A percentile compares a stretch with the other conserved stretches of the same genome.
Conservation (phyloP, 2,113 vertebrate species). For the Alouatta palliata region DNA sequence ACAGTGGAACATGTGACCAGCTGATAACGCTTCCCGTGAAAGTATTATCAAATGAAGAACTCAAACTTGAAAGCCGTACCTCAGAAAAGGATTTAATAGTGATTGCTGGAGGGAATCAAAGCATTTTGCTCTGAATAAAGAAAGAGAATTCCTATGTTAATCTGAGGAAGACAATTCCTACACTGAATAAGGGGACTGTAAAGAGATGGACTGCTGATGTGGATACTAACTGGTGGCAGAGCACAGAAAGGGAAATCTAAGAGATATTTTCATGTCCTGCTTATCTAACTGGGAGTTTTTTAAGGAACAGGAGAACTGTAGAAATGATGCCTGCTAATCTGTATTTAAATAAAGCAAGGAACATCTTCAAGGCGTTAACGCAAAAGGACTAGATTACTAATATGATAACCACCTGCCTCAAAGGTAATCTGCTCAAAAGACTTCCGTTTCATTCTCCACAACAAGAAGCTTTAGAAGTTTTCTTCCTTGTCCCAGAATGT, state of each 20-base stretch:
- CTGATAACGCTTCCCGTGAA: conserved; percentile 55
- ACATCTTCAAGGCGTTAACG: conserved; percentile 67
- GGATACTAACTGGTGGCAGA: conserved; percentile 67
- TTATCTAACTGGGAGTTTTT: conserved; percentile 80
- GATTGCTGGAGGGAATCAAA: conserved; percentile 74
- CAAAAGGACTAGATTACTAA: conserved; percentile 73
- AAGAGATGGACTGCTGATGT: conserved; percentile 63
- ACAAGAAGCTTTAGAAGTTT: conserved; percentile 75
- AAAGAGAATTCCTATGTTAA: conserved; percentile 74
- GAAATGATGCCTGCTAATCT: not conserved
- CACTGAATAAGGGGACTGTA: conserved; percentile 41
- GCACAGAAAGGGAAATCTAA: conserved; percentile 76
- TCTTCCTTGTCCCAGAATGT: conserved; percentile 79
- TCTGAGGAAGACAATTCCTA: conserved; percentile 64
- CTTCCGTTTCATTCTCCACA: conserved; percentile 63
- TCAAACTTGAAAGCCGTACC: conserved; percentile 38
- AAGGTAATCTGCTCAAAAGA: conserved; percentile 60
- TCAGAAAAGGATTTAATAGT: conserved; percentile 65
- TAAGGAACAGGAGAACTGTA: conserved; percentile 58
- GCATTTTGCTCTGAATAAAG: conserved; percentile 69
- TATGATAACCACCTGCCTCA: conserved; percentile 69
- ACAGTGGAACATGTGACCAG: conserved; percentile 51
- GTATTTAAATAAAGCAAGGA: conserved; percentile 75
- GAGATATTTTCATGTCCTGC: conserved; percentile 80
- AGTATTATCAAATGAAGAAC: conserved; percentile 43